These are phyloP conservation scores for Rhinoraja longicauda DNA, from an alignment of 2,797 vertebrate genomes.

Conservation along the genomic window DNA sequence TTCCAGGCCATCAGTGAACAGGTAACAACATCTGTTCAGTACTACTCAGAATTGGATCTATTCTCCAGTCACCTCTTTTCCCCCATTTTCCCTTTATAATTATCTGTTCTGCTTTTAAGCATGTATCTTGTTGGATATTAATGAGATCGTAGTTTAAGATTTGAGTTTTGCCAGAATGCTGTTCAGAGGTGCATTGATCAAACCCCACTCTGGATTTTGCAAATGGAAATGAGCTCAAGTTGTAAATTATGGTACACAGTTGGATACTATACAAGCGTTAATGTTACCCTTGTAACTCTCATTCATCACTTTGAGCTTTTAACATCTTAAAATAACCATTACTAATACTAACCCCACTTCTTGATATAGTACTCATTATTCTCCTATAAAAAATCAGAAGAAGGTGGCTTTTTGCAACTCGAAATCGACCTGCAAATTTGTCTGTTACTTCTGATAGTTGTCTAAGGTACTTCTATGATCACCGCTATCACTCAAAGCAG, in stretches of 20 bases:
- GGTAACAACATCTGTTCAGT: constrained; percentile 48
- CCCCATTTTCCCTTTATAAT: not conserved
- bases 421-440: not conserved
- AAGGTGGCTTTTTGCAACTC: not conserved
- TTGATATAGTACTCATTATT: not conserved
- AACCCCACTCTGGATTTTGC: not conserved
- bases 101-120: not conserved
- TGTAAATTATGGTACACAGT: not conserved
- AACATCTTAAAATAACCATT: not conserved
- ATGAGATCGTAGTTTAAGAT: not conserved
- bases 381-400: not conserved
- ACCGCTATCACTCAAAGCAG: no score
- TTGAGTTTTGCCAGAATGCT: not conserved
- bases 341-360: no score
- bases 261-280: not conserved
- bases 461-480: not conserved
- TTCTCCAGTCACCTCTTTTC: not conserved
- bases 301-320: not conserved
- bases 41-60: not conserved
- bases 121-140: not conserved
- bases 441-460: not conserved
- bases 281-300: not conserved
- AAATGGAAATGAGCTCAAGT: no score
- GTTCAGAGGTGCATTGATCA: not conserved
- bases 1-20: constrained; percentile 65